Base-by-base conservation (phyloP, 2,888 invertebrate species). In the Hybos culiciformis region DNA sequence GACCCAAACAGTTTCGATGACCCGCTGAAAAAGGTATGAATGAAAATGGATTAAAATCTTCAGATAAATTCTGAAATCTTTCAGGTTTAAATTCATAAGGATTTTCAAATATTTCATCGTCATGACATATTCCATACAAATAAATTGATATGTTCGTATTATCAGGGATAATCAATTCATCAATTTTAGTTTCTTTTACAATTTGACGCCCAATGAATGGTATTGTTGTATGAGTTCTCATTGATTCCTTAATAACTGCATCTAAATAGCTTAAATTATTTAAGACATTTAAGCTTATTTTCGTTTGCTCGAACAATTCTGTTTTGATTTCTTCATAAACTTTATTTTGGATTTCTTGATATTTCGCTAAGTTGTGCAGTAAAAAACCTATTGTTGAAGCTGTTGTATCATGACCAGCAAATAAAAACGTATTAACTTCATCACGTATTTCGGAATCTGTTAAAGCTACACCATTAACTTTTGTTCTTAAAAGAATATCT, bases 351-450 rank as follows among this genome's bases (percentile, higher is more conserved):
- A 63, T 45, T 14, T 65, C 56, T 1, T 58, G 60, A 52, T 63
- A 48, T 37, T 59, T 60, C 3, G 67, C 66, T 19, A 69, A 48
- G 41, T 56, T 51, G 47, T 63, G 66, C 1, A 69, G 46, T 7
- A 61, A 46, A 61, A 67, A 69, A 39, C 57, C 53, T 15, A 68
- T 54, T 6, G 61, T 60, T 29, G 63, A 54, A 2, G 63, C 58
- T n/a, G 65, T 67, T 3, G 68, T 68, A 45, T 68, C 63, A 44
- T 66, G 61, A 2, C 63, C 66, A n/a, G 72, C 77, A 60, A 78
- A 79, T 71, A 78, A 73, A 52, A 79, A 77, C 0, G 78, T 78
- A 49, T 78, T 73, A 1, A 78, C 75, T 64, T 79, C 75, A 55
- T 77, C 74, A 44, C 73, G 62, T 11, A 79, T 68, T 42, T 70